A percentile compares a stretch with the other conserved stretches of the same genome.
Evolutionary conservation across 2,888 invertebrate species (phyloP).

Genomic region (Steinernema carpocapsae): DNA sequence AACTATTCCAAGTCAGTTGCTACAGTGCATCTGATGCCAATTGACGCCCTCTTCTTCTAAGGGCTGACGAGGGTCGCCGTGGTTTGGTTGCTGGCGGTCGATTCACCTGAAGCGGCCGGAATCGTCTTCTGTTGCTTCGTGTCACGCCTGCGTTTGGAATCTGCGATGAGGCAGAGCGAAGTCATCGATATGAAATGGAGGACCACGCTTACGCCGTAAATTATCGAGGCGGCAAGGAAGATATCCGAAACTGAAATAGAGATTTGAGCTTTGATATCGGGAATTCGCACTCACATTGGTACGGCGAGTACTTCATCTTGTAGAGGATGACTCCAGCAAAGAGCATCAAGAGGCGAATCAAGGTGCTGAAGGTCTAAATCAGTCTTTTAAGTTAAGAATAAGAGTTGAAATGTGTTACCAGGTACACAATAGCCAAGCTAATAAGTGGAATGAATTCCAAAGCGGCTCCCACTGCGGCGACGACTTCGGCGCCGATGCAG

Average conservation of each 20-base stretch:
- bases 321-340: background rate
- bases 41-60: background rate
- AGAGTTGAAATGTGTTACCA: background rate
- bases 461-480: slow-evolving; percentile 3
- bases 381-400: background rate
- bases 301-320: slow-evolving; percentile 20
- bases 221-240: slow-evolving; percentile 22
- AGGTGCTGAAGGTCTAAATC: background rate
- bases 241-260: slow-evolving; percentile 6
- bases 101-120: background rate
- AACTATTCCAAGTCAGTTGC: too few species aligned
- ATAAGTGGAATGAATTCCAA: slow-evolving; percentile 8
- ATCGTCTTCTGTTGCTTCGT: background rate
- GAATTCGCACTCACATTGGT: slow-evolving; percentile 4
- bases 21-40: background rate
- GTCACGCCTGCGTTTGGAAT: slow-evolving; percentile 1
- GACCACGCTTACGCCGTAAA: slow-evolving; percentile 19
- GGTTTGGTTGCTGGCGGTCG: slow-evolving; percentile 17
- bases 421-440: background rate
- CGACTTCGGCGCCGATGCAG: slow-evolving; percentile 1
- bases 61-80: background rate
- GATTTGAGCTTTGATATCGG: background rate
- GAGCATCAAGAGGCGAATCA: slow-evolving; percentile 21
- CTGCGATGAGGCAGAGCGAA: slow-evolving; percentile 10
- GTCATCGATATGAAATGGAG: slow-evolving; percentile 29